Evolutionary conservation across 2,113 vertebrate genomes (phyloP).

Genomic region (Melanotaenia duboulayi): DNA sequence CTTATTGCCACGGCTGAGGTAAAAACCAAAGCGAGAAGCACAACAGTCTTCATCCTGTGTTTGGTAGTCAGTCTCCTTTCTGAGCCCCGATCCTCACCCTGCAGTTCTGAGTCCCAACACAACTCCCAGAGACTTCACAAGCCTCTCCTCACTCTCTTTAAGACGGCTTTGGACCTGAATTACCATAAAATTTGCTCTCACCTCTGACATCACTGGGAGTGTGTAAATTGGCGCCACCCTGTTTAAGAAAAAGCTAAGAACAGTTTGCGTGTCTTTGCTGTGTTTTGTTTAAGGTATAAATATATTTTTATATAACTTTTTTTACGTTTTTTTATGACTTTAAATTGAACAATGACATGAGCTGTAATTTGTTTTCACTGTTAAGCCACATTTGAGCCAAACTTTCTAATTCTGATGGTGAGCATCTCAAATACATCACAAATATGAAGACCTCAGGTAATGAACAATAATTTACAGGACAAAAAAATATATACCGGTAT

Average conservation of each 20-base stretch:
- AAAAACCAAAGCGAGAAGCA: slow-evolving; percentile 58
- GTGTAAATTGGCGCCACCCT: slow-evolving; percentile 54
- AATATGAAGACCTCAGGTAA: not conserved
- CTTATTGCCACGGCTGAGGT: slow-evolving; percentile 51
- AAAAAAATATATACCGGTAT: not conserved
- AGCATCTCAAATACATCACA: too few species aligned
- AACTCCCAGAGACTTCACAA: slow-evolving; percentile 47
- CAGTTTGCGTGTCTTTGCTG: slow-evolving; percentile 9
- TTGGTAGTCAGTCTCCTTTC: slow-evolving; percentile 29
- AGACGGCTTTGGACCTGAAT: slow-evolving; percentile 55
- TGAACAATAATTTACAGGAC: not conserved
- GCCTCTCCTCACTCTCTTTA: slow-evolving; percentile 62
- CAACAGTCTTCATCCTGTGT: slow-evolving; percentile 67
- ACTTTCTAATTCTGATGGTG: not conserved
- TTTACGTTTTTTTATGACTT: not conserved
- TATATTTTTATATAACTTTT: not conserved
- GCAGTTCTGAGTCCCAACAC: slow-evolving; percentile 49
- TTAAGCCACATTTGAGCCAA: not conserved
- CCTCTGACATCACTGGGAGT: slow-evolving; percentile 74
- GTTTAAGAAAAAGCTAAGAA: not conserved
- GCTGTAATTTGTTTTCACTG: not conserved
- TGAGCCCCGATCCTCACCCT: slow-evolving; percentile 57
- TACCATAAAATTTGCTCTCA: slow-evolving; percentile 72
- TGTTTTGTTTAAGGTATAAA: not conserved
- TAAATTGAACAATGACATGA: not conserved